These are phyloP conservation scores for Endomychus coccineus DNA, from an alignment of 2,888 invertebrate genomes.

Conservation along the genomic window DNA sequence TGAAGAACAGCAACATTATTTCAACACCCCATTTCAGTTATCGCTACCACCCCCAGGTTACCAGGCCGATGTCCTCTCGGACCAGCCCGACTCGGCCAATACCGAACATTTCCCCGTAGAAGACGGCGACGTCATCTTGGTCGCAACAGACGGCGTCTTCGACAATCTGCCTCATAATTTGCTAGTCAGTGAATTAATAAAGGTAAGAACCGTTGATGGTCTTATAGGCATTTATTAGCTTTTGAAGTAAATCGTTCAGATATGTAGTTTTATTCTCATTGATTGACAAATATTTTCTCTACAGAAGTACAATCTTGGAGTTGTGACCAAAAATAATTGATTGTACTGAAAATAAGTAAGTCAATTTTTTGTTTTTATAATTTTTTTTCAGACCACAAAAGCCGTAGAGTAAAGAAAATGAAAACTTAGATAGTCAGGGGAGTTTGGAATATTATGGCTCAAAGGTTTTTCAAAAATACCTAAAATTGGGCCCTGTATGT, in stretches of 20 bases:
- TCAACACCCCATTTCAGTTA: conserved; percentile 97
- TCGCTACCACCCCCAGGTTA: conserved; percentile 89
- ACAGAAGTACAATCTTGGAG: too few species aligned
- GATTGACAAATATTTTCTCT: too few species aligned
- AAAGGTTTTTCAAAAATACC: too few species aligned
- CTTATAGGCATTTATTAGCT: not conserved
- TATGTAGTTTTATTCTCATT: too few species aligned
- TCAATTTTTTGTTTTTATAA: too few species aligned
- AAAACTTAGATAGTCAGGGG: too few species aligned
- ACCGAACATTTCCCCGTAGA: conserved; percentile 81
- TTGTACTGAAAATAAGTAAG: too few species aligned
- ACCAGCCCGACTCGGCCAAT: conserved; percentile 89
- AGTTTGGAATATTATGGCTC: too few species aligned
- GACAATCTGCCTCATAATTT: conserved; percentile 93
- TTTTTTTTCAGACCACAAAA: too few species aligned
- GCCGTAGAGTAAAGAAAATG: too few species aligned
- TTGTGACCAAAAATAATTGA: too few species aligned
- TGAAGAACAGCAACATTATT: conserved; percentile 96
- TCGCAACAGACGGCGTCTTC: conserved; percentile 97
- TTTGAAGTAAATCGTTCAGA: not conserved
- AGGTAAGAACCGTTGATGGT: conserved; percentile 49
- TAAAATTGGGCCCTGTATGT: too few species aligned
- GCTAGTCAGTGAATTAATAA: conserved; percentile 76
- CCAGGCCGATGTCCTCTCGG: conserved; percentile 79
- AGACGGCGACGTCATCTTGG: conserved; percentile 88